Evolutionary conservation across 2,888 invertebrate species (phyloP).

Genomic region (Acleris holmiana): DNA sequence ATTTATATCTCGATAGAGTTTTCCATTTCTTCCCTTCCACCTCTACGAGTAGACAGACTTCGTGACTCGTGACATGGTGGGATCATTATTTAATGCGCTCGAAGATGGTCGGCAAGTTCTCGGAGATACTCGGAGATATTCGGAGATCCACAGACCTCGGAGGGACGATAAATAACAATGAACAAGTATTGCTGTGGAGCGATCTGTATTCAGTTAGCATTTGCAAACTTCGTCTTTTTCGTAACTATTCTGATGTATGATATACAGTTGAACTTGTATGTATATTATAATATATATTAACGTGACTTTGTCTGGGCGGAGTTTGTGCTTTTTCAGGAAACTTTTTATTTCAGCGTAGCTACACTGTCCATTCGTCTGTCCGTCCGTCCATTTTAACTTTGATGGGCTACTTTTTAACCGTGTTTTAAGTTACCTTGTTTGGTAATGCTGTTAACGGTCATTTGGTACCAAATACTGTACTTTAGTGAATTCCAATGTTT

Average conservation of each 20-base stretch:
- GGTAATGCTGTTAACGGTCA: no score
- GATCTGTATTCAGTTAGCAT: conserved; percentile 32
- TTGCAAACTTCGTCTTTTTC: conserved; percentile 21
- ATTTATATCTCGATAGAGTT: conserved; percentile 70
- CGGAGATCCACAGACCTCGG: conserved; percentile 3
- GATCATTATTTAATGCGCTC: conserved; percentile 48
- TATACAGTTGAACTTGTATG: no score
- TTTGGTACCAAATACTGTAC: no score
- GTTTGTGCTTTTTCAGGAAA: no score
- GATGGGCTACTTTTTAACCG: no score
- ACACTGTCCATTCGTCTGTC: no score
- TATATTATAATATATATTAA: no score
- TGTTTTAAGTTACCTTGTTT: no score
- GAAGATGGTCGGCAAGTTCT: conserved; percentile 4
- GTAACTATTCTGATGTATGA: neutral
- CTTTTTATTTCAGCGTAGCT: no score
- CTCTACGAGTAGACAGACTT: conserved; percentile 49
- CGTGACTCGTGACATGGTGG: conserved; percentile 50
- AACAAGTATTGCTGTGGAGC: conserved; percentile 29
- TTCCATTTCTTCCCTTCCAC: conserved; percentile 61
- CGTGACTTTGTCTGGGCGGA: no score
- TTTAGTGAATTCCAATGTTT: no score
- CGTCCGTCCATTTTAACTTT: no score
- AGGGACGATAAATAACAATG: conserved; percentile 33
- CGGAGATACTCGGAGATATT: conserved; percentile 12